phyloP scores from a whole-genome alignment of 2,888 invertebrate species.

The Spodoptera exigua region DNA sequence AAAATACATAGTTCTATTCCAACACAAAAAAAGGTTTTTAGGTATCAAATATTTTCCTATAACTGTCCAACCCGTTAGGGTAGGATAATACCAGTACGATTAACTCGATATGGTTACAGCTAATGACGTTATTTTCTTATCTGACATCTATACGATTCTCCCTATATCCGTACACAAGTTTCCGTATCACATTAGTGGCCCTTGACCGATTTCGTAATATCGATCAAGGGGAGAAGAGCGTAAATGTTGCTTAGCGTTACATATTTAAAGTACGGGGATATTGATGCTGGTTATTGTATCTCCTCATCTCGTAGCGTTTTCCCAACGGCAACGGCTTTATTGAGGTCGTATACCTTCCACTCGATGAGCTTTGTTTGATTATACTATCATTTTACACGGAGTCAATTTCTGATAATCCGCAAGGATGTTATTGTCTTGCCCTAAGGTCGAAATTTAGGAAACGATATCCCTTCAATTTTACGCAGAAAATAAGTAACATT shows the following conservation, averaged over 20 bases:
- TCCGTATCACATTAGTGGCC: constrained; percentile 76
- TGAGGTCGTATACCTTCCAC: neutral
- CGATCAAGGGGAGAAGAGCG: constrained; percentile 45
- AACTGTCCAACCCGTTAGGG: constrained; percentile 1
- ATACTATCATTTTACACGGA: constrained; percentile 8
- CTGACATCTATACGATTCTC: constrained; percentile 74
- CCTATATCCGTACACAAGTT: constrained; percentile 62
- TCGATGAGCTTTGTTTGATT: constrained; percentile 3
- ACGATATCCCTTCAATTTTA: too few species aligned
- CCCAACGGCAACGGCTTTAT: constrained; percentile 9
- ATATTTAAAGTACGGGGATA: constrained; percentile 31
- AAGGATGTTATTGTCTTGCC: too few species aligned
- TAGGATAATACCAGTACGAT: constrained; percentile 14
- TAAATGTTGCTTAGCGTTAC: constrained; percentile 41
- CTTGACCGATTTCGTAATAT: constrained; percentile 66
- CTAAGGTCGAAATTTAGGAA: too few species aligned
- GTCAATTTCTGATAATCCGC: too few species aligned
- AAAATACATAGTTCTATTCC: too few species aligned
- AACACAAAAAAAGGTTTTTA: constrained; percentile 1
- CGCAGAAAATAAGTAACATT: too few species aligned
- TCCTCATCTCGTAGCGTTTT: constrained; percentile 12
- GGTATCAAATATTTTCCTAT: neutral
- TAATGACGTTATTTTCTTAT: constrained; percentile 81
- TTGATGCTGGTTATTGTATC: constrained; percentile 4
- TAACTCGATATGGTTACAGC: constrained; percentile 56